Percentiles rank a stretch among this genome's conserved stretches.
Conservation (phyloP, 2,113 vertebrate genomes). For the Capreolus pygargus region DNA sequence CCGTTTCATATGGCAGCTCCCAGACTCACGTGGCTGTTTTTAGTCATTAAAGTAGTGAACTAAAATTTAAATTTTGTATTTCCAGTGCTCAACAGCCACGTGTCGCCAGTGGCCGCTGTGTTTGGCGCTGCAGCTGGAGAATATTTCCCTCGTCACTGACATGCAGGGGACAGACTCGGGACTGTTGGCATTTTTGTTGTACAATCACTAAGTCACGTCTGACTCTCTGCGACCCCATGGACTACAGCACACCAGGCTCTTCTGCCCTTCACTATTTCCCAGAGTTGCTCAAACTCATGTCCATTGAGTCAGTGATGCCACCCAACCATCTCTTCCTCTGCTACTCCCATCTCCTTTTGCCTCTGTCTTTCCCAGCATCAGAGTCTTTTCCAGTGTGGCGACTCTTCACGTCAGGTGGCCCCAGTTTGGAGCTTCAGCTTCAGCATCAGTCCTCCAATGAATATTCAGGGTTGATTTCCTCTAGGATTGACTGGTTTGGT, state of each 20-base stretch:
- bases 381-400: background rate
- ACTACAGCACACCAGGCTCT: background rate
- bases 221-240: background rate
- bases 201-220: accelerated
- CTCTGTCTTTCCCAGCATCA: background rate
- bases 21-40: background rate
- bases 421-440: background rate
- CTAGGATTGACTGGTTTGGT: background rate
- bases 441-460: background rate
- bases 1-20: accelerated
- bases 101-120: background rate
- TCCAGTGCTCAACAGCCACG: background rate
- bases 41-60: background rate
- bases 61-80: background rate
- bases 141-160: accelerated
- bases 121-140: accelerated
- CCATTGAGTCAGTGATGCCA: background rate
- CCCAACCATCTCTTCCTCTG: background rate
- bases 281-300: background rate
- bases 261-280: background rate
- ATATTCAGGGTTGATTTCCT: background rate
- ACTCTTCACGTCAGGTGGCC: background rate
- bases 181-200: accelerated
- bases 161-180: accelerated
- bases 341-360: background rate